Evolutionary conservation across 1,140 invertebrate species (phyloP), one percentile per base, ranked within the genome.

Genomic region (Homalodisca vitripennis): DNA sequence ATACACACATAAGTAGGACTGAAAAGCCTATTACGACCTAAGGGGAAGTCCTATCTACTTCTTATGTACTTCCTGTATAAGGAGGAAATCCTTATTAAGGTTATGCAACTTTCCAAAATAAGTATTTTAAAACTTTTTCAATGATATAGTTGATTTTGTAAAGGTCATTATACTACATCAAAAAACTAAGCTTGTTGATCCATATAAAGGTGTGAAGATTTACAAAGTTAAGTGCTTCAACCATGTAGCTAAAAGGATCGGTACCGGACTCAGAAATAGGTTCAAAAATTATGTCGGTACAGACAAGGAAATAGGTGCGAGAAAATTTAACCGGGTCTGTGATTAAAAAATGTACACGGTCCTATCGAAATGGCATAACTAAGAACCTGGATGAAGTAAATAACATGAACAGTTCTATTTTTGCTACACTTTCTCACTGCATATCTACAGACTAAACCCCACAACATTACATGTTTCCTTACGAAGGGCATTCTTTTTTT

Each of bases 161-260:
- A 72, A 48, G 67, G 67, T 20, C 71, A 72, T 51, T 62, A 77
- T n/a, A 29, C 51, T 13, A 65, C 51, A 12, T 57, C 74, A 20
- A n/a, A n/a, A n/a, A n/a, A n/a, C n/a, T n/a, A n/a, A n/a, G n/a
- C n/a, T n/a, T n/a, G n/a, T n/a, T n/a, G n/a, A n/a, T n/a, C n/a
- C n/a, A n/a, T n/a, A n/a, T n/a, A n/a, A n/a, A n/a, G n/a, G 32
- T 32, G 32, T 64, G 31, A 2, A 31, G 24, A 72, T 77, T 27
- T 31, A 46, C 20, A 74, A 75, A 71, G 72, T 74, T 70, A 74
- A 77, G 64, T 77, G 76, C 30, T 22, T 77, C 2, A 77, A 77
- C 70, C 75, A 77, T 67, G 73, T 76, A 17, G 65, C 55, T 48
- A 77, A 77, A 68, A 70, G 73, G 46, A 6, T 67, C 17, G 69